Base-by-base conservation (phyloP, 2,888 invertebrate genomes). In the Spisula subtruncata region DNA sequence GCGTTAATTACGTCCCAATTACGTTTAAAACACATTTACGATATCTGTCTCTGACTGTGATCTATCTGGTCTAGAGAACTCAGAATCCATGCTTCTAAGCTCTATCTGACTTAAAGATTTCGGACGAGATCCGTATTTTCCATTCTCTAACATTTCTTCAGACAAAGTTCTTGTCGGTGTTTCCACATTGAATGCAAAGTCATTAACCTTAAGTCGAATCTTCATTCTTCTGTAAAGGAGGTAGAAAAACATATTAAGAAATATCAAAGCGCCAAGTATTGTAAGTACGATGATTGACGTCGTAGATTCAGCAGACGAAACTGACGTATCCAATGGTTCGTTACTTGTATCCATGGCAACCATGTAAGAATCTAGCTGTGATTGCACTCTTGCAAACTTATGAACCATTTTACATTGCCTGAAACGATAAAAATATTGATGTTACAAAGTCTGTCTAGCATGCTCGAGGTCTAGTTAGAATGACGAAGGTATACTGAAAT, bases 181-280 rank as follows among this genome's bases (percentile, higher is more conserved):
- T 32, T 75, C 35, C 8, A 75, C 18, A 35, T 75, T 32, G 12
- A 75, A 5, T 32, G 75, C 32, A 25, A 75, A 14, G 75, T 75
- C 35, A 35, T 18, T 16, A 18, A 75, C 18, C 32, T 75, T 75
- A 18, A 75, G 75, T 18, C 32, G 32, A 32, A 14, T 75, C 75
- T 75, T 75, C 75, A 75, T 75, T 75, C 75, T 75, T 35, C 75
- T 32, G 35, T 75, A 75, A 35, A 75, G 75, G 35, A 75, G 32
- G 75, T 75, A 75, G 75, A 75, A 75, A 75, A 75, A 35, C 35
- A 75, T 35, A 75, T 75, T 75, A 16, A 75, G 35, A 32, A 75
- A 32, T 75, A 75, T 75, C 35, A 75, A 75, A 32, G 32, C 14
- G 75, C 75, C 29, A 75, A 75, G 75, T 32, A 75, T 16, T 75